A percentile compares a stretch with the other conserved stretches of the same genome.
Conservation (phyloP, 2,113 vertebrate species). For the Podarcis muralis region DNA sequence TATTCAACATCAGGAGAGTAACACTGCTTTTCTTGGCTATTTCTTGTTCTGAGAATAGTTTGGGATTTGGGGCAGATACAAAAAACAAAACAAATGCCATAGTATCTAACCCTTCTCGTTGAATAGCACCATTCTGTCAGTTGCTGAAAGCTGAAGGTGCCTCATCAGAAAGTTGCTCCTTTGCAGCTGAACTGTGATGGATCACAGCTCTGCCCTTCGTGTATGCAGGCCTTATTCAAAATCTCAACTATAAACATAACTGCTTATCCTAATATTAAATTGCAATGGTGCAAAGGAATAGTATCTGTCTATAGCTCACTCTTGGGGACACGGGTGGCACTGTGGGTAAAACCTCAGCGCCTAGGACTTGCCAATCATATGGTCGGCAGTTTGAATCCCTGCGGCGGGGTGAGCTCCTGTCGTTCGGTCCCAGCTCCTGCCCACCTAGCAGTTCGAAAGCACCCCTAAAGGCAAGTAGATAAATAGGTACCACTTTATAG, state of each 20-base stretch:
- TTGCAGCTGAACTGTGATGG: neutral
- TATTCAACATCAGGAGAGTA: neutral
- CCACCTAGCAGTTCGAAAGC: too few species aligned
- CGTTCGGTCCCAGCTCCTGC: too few species aligned
- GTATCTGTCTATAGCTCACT: neutral
- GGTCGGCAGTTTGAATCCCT: too few species aligned
- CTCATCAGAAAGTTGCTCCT: neutral
- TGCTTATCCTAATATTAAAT: neutral
- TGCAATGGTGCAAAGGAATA: neutral
- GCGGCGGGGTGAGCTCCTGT: too few species aligned
- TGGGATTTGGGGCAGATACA: neutral
- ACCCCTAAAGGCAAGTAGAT: too few species aligned
- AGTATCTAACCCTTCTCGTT: neutral
- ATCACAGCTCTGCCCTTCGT: neutral
- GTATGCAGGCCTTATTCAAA: neutral
- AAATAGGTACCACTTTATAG: too few species aligned
- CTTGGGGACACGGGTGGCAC: too few species aligned
- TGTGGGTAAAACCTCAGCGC: too few species aligned
- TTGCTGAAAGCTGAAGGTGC: neutral
- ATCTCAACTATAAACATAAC: neutral
- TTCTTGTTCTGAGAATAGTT: neutral
- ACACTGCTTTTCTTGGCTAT: slow-evolving; percentile 19
- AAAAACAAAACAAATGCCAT: neutral
- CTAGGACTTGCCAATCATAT: too few species aligned
- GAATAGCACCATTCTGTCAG: neutral